phyloP scores from a whole-genome alignment of 2,797 vertebrate genomes.

The Microcaecilia unicolor region DNA sequence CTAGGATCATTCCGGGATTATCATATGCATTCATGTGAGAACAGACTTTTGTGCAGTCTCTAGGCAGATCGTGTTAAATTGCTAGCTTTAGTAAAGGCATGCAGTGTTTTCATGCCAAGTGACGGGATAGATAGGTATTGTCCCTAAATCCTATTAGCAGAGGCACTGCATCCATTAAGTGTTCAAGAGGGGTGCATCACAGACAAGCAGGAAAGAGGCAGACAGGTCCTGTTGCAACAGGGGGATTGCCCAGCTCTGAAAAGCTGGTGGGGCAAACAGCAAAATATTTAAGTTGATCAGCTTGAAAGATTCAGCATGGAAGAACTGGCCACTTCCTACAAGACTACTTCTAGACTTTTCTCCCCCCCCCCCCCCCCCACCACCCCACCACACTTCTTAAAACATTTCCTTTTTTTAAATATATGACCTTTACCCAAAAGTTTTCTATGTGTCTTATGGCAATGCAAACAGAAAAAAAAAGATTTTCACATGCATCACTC shows the following conservation, averaged over 20 bases:
- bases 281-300: not conserved
- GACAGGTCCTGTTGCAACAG: not conserved
- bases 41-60: constrained; percentile 12
- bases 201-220: not conserved
- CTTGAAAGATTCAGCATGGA: not conserved
- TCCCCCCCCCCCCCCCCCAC: too few relatives aligned
- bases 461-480: constrained; percentile 41
- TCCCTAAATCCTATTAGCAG: constrained; percentile 33
- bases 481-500: constrained; percentile 23
- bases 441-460: constrained; percentile 33
- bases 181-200: constrained; percentile 5
- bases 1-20: constrained; percentile 43
- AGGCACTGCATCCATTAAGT: constrained; percentile 26
- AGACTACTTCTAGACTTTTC: constrained; percentile 4
- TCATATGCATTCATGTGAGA: constrained; percentile 30
- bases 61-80: constrained; percentile 17
- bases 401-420: too few relatives aligned
- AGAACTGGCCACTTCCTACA: constrained; percentile 10
- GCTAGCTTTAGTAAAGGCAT: constrained; percentile 7
- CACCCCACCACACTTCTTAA: too few relatives aligned
- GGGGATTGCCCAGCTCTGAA: constrained; percentile 15
- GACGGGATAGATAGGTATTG: constrained; percentile 27
- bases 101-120: not conserved
- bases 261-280: constrained; percentile 10
- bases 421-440: constrained; percentile 41